Evolutionary conservation across 2,888 invertebrate species (phyloP).

Genomic region (Trichacis sp.): DNA sequence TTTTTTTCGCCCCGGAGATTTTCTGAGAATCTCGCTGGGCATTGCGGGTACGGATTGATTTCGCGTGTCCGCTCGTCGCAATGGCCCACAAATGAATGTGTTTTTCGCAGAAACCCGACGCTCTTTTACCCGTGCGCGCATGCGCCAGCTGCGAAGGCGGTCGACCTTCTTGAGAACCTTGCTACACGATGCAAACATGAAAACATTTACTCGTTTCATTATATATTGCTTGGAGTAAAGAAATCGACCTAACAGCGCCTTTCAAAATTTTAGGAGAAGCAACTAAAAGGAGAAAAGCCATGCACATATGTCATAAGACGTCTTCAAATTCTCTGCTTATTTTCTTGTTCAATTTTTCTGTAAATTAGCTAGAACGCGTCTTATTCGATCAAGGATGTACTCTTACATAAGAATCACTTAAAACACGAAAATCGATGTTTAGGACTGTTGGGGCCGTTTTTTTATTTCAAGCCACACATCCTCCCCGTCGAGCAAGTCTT

Average conservation of each 20-base stretch:
- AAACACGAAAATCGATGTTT: too few species aligned
- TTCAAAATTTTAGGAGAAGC: too few species aligned
- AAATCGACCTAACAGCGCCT: too few species aligned
- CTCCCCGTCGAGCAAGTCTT: slow-evolving; percentile 27
- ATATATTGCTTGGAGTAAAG: slow-evolving; percentile 25
- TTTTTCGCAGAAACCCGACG: slow-evolving; percentile 34
- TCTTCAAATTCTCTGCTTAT: too few species aligned
- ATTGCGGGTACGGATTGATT: not conserved
- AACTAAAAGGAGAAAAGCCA: too few species aligned
- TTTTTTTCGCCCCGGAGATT: not conserved
- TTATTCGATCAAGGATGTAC: too few species aligned
- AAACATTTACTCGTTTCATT: slow-evolving; percentile 51
- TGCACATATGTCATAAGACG: too few species aligned
- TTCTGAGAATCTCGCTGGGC: not conserved
- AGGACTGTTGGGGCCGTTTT: too few species aligned
- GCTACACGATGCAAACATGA: slow-evolving; percentile 57
- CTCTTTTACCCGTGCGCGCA: slow-evolving; percentile 37
- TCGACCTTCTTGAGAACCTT: slow-evolving; percentile 64
- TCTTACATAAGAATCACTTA: too few species aligned
- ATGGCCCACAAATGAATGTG: slow-evolving; percentile 33
- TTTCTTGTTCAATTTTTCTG: too few species aligned
- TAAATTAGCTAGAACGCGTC: too few species aligned
- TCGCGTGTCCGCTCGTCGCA: not conserved
- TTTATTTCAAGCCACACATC: too few species aligned
- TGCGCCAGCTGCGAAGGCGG: slow-evolving; percentile 50